phyloP scores from a whole-genome alignment of 2,113 vertebrate species.

The Ctenomys sociabilis region DNA sequence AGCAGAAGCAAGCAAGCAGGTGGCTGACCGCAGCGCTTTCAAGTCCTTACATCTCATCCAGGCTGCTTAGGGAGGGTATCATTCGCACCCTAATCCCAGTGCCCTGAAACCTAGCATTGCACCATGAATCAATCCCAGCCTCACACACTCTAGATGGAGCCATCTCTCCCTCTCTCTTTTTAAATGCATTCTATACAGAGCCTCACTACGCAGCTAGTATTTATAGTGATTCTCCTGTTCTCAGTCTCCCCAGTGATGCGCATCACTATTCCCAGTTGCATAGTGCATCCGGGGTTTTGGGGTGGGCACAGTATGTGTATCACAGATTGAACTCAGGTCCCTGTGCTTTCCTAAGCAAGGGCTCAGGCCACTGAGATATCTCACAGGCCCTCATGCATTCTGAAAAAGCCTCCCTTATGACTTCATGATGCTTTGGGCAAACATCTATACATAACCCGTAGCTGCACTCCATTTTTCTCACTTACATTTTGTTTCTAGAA shows the following conservation, averaged over 20 bases:
- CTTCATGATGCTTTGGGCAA: background rate
- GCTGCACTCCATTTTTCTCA: background rate
- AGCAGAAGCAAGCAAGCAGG: background rate
- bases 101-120: background rate
- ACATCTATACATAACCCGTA: background rate
- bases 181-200: too few species aligned
- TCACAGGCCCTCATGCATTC: too few species aligned
- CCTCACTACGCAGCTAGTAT: too few species aligned
- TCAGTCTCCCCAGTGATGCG: too few species aligned
- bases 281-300: too few species aligned
- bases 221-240: too few species aligned
- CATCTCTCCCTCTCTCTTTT: too few species aligned
- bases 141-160: background rate
- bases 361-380: too few species aligned
- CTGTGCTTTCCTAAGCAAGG: too few species aligned
- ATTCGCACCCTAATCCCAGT: background rate
- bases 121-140: background rate
- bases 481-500: background rate
- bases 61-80: background rate
- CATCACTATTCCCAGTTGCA: too few species aligned
- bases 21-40: background rate
- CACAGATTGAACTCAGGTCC: too few species aligned
- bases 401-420: background rate
- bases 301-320: too few species aligned
- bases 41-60: background rate